Evolutionary conservation across 2,113 vertebrate genomes (phyloP).

Genomic region (Falcunculus frontatus): DNA sequence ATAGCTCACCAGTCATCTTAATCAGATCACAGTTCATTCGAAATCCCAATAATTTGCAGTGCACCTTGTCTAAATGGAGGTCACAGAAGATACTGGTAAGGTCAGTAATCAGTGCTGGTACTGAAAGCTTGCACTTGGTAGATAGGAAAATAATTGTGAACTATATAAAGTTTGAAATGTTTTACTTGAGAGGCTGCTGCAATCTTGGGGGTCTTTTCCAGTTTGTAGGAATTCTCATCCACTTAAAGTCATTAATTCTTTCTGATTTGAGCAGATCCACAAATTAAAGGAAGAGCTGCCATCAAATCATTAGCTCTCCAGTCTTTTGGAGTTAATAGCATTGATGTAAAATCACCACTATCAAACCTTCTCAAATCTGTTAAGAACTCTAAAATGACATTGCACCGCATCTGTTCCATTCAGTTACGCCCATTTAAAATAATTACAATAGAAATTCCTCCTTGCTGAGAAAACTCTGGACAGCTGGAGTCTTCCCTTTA

Average conservation of each 20-base stretch:
- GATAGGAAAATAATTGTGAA: not conserved
- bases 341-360: not conserved
- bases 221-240: not conserved
- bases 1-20: conserved; percentile 35
- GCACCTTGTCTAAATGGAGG: not conserved
- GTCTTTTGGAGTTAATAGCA: not conserved
- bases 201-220: not conserved
- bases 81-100: not conserved
- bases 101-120: not conserved
- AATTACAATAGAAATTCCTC: not conserved
- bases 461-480: not conserved
- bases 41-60: not conserved
- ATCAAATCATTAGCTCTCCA: not conserved
- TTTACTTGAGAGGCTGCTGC: not conserved
- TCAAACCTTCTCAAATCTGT: not conserved
- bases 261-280: not conserved
- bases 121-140: not conserved
- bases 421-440: not conserved
- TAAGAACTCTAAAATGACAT: not conserved
- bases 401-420: not conserved
- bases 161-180: not conserved
- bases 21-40: conserved; percentile 30
- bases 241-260: not conserved
- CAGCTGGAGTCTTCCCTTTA: not conserved
- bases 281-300: not conserved